phyloP scores from a whole-genome alignment of 2,888 invertebrate genomes.

The Lasius platythorax region DNA sequence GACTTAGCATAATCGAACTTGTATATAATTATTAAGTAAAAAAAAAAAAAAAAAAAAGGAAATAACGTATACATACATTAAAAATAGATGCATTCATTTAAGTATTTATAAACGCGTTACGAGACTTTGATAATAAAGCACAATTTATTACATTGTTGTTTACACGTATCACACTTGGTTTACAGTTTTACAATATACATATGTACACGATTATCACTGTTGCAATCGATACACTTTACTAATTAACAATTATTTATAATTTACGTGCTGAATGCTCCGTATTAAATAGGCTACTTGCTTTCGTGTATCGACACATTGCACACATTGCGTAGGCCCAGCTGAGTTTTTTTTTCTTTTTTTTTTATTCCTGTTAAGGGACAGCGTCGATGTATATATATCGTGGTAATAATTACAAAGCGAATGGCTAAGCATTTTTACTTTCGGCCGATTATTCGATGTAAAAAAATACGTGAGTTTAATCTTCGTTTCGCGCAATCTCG shows the following conservation, averaged over 20 bases:
- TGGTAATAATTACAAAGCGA: conserved; percentile 76
- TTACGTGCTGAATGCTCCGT: conserved; percentile 68
- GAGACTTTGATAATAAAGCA: conserved; percentile 81
- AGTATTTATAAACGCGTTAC: not conserved
- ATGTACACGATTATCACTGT: conserved; percentile 80
- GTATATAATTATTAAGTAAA: conserved; percentile 11
- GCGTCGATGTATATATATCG: conserved; percentile 58
- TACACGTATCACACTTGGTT: conserved; percentile 79
- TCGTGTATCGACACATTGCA: conserved; percentile 60
- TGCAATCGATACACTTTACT: conserved; percentile 69
- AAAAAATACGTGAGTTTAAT: conserved; percentile 81
- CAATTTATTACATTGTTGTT: conserved; percentile 79
- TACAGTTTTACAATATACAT: conserved; percentile 81
- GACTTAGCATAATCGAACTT: conserved; percentile 16
- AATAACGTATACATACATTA: conserved; percentile 30
- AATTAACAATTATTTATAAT: conserved; percentile 72
- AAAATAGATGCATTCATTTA: conserved; percentile 20
- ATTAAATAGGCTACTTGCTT: conserved; percentile 69
- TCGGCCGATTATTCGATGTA: conserved; percentile 75
- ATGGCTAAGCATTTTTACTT: conserved; percentile 72
- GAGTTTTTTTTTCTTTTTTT: conserved; percentile 62
- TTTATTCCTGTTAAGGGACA: conserved; percentile 59
- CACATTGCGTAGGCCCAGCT: conserved; percentile 67
- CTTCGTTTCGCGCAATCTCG: conserved; percentile 60
- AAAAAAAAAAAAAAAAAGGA: conserved; percentile 16